These are phyloP conservation scores for Pseudocheirus occidentalis DNA, from an alignment of 2,797 vertebrate species.

Conservation along the genomic window DNA sequence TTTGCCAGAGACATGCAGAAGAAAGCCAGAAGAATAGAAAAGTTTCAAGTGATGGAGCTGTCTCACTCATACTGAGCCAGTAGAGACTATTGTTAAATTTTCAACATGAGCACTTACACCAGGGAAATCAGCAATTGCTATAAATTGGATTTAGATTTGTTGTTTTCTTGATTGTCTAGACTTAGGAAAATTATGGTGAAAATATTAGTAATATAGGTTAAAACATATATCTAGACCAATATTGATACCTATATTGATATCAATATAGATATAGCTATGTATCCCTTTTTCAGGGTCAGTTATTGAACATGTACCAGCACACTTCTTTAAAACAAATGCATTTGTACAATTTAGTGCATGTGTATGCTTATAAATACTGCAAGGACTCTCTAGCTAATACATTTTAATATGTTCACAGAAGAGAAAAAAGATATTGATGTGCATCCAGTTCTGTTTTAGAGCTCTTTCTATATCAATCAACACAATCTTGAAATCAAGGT, in stretches of 20 bases:
- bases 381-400: neutral
- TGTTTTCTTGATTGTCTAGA: neutral
- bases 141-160: neutral
- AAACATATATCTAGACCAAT: too few species aligned
- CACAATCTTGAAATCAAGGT: neutral
- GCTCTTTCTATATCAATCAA: neutral
- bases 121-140: neutral
- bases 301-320: neutral
- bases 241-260: too few species aligned
- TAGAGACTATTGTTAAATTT: neutral
- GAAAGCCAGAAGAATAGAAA: neutral
- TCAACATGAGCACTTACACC: neutral
- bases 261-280: neutral
- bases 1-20: constrained; percentile 4
- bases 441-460: neutral
- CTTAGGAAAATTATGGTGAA: neutral
- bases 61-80: neutral
- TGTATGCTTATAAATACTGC: neutral
- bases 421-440: neutral
- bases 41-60: neutral
- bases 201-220: neutral
- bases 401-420: neutral
- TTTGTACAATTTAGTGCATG: neutral
- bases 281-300: neutral
- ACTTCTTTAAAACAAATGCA: too few species aligned